Percentiles rank a stretch among this genome's conserved stretches.
These are phyloP conservation scores for Ctena decussata DNA, from an alignment of 2,888 invertebrate species.

Conservation along the genomic window DNA sequence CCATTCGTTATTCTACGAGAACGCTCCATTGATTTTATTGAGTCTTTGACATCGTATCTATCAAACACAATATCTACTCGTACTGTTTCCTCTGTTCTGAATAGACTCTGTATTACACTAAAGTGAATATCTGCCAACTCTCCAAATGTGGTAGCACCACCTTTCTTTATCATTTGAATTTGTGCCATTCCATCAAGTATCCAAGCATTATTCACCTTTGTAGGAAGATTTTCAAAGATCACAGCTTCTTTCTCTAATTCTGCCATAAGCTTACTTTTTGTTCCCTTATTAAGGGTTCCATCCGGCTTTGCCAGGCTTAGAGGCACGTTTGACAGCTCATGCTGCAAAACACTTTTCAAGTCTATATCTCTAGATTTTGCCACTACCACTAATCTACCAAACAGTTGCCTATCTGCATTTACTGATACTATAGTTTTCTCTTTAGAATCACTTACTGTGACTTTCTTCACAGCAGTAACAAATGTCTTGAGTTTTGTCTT, in stretches of 20 bases:
- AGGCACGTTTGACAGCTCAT: not conserved
- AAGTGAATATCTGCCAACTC: not conserved
- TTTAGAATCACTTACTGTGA: not conserved
- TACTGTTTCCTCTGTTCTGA: not conserved
- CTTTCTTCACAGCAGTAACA: not conserved
- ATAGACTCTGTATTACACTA: not conserved
- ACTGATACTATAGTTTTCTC: not conserved
- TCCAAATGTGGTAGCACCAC: not conserved
- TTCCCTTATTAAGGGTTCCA: not conserved
- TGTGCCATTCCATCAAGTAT: not conserved
- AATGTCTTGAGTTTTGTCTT: not conserved
- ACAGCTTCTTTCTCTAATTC: not conserved
- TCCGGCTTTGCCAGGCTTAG: not conserved
- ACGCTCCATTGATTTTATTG: not conserved
- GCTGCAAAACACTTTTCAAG: not conserved
- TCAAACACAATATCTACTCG: not conserved
- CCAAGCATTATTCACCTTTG: not conserved
- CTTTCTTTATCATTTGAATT: not conserved
- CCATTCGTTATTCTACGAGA: not conserved
- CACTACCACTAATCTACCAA: not conserved
- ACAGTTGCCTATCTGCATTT: not conserved
- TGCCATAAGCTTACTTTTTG: not conserved
- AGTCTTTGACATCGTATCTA: not conserved
- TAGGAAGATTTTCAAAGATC: not conserved
- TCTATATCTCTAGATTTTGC: slow-evolving; percentile 4